These are phyloP conservation scores for Eremophila alpestris DNA, from an alignment of 2,797 vertebrate genomes.

Conservation along the genomic window DNA sequence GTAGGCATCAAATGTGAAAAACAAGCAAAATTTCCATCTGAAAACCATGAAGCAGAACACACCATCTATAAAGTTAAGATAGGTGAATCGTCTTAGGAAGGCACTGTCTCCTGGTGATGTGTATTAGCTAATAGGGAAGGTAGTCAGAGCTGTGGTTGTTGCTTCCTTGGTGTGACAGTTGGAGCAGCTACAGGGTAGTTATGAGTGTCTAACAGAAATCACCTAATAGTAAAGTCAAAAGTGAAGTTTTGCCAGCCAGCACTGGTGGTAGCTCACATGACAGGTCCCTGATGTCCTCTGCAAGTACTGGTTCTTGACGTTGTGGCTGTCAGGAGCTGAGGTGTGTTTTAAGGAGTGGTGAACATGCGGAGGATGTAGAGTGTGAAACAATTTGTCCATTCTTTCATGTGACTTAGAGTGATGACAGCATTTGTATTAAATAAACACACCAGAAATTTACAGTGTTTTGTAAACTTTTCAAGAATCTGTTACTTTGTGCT, in stretches of 20 bases:
- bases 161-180: neutral
- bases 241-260: neutral
- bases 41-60: neutral
- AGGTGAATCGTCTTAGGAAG: neutral
- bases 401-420: neutral
- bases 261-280: neutral
- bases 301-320: neutral
- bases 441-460: neutral
- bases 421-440: neutral
- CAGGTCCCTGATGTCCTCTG: neutral
- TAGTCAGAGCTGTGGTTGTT: neutral
- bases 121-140: neutral
- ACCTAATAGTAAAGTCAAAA: neutral
- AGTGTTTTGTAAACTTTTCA: neutral
- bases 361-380: neutral
- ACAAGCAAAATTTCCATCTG: neutral
- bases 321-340: neutral
- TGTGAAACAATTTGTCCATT: neutral
- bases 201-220: neutral
- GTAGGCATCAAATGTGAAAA: neutral
- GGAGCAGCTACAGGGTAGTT: neutral
- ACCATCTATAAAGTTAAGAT: neutral
- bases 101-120: neutral
- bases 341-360: neutral
- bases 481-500: neutral